Conservation (phyloP, 2,888 invertebrate species). For the Agrotis exclamationis region DNA sequence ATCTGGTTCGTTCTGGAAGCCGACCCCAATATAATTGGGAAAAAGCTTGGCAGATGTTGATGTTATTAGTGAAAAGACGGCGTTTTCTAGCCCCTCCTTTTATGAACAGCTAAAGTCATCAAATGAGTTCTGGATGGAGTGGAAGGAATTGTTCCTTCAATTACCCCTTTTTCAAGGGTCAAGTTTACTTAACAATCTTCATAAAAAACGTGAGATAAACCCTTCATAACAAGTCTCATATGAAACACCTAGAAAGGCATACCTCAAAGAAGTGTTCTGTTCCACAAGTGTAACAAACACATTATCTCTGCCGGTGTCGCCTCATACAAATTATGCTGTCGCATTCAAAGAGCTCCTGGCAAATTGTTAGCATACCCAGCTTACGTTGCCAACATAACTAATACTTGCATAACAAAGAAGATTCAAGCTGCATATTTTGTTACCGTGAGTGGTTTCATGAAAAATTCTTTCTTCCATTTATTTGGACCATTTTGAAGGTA, state of each 20-base stretch:
- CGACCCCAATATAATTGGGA: too few relatives aligned
- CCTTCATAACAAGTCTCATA: too few relatives aligned
- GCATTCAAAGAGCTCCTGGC: constrained; percentile 47
- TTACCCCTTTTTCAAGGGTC: too few relatives aligned
- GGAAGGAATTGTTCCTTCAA: too few relatives aligned
- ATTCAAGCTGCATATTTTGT: constrained; percentile 32
- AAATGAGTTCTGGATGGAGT: too few relatives aligned
- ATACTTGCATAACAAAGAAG: constrained; percentile 51
- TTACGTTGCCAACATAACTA: constrained; percentile 53
- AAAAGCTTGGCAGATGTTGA: too few relatives aligned
- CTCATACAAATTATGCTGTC: constrained; percentile 51
- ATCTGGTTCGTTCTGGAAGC: too few relatives aligned
- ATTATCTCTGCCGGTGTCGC: constrained; percentile 33
- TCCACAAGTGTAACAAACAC: constrained; percentile 23
- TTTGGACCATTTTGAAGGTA: background rate
- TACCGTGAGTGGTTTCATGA: constrained; percentile 5
- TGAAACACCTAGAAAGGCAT: constrained; percentile 10
- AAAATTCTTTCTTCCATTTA: background rate
- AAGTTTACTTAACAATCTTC: background rate
- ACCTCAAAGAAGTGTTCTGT: constrained; percentile 7
- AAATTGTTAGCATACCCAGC: constrained; percentile 66
- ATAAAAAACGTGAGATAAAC: background rate
- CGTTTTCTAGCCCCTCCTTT: too few relatives aligned
- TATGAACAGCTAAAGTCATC: too few relatives aligned
- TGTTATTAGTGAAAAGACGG: too few relatives aligned